A percentile compares a stretch with the other conserved stretches of the same genome.
Evolutionary conservation across 2,113 vertebrate genomes (phyloP).

Genomic region (Corapipo altera): DNA sequence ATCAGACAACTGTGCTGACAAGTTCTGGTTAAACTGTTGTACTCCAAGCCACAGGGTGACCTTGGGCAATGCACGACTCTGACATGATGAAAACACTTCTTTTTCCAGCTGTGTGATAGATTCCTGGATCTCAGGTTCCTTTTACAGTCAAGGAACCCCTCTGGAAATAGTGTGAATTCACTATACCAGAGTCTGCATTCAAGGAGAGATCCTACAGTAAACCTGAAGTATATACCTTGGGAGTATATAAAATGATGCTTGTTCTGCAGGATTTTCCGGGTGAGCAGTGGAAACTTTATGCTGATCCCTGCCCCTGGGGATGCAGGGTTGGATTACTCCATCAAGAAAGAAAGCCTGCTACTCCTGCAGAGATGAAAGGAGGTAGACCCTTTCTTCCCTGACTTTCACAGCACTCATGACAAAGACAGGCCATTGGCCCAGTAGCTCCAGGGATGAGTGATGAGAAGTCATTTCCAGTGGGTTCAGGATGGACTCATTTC

Average conservation of each 20-base stretch:
- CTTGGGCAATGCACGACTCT: fast-evolving
- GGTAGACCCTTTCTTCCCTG: neutral
- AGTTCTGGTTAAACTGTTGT: neutral
- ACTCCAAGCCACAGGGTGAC: neutral
- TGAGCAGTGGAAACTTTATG: neutral
- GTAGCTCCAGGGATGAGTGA: neutral
- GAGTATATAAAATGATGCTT: neutral
- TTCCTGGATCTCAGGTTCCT: neutral
- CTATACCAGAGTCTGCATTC: neutral
- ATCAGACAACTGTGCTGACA: neutral
- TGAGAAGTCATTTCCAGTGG: neutral
- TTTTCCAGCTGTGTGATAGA: neutral
- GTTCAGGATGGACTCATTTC: neutral
- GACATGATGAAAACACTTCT: neutral
- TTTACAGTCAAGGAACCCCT: neutral
- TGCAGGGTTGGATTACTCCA: neutral
- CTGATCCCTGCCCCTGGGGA: neutral
- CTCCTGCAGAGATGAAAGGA: neutral
- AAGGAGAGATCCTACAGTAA: neutral
- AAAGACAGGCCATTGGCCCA: neutral
- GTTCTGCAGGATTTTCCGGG: neutral
- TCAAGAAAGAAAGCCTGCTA: neutral
- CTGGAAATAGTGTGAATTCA: neutral
- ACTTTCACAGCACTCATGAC: neutral
- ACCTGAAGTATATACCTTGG: neutral